Base-by-base conservation (phyloP, 2,888 invertebrate genomes). In the Caenorhabditis virilis region DNA sequence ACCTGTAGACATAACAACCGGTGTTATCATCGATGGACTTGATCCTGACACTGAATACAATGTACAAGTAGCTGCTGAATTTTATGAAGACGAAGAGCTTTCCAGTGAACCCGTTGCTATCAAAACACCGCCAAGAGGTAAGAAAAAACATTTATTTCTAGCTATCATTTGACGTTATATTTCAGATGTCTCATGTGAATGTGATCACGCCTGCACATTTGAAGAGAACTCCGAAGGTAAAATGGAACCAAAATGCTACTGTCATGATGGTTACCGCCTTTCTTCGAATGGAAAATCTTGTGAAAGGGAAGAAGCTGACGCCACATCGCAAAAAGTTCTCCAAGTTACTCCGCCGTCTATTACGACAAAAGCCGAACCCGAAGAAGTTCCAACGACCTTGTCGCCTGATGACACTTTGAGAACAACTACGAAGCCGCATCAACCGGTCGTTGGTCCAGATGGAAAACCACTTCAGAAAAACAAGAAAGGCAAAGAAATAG, bases 191-290 rank as follows among this genome's bases (percentile, higher is more conserved):
- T 58, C 65, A 4, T 82, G 82, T 59, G 77, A 82, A 45, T 82
- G 82, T 50, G 71, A 77, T 4, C 82, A 82, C 46, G 79, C 78
- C 5, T 82, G 82, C 53, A 69, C 67, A 2, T 74, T 79, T 55
- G 72, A 75, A 43, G 69, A 77, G 46, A 45, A 42, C 23, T 68
- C 66, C 9, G 66, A 65, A 15, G 69, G 64, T 0, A 46, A 54
- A 35, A 36, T 70, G 41, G 67, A 57, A 9, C 69, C 78, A 7
- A 63, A 55, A 13, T 82, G 82, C 54, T 80, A 78, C 49, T 82
- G 82, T 55, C 76, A 78, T 39, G 65, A 65, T 23, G 82, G 82
- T 15, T 80, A 69, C 67, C 59, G 73, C 26, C 61, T 82, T 47
- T 61, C 56, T 3, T 60, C 55, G 1, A 77, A 82, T 56, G 72